Conservation (phyloP, 1,140 invertebrate genomes). For the Zaprionus ghesquierei region DNA sequence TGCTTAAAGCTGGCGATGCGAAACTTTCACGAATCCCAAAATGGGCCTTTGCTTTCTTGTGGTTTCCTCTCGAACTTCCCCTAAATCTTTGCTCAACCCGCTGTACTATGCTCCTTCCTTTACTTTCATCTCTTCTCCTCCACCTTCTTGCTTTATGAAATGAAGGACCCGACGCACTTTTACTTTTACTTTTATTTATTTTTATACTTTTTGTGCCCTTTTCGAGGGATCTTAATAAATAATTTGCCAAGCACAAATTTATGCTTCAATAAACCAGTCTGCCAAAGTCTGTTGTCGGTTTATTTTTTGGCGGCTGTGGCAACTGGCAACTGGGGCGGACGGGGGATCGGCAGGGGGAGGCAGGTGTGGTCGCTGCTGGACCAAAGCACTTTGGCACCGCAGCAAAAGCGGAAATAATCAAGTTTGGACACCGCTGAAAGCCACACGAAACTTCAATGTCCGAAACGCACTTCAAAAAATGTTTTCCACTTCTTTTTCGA, state of each 20-base stretch:
- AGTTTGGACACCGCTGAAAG: conserved; percentile 66
- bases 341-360: neutral
- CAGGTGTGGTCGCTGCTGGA: neutral
- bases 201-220: conserved; percentile 29
- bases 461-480: conserved; percentile 65
- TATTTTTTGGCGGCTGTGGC: conserved; percentile 13
- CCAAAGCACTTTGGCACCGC: conserved; percentile 30
- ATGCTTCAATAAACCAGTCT: conserved; percentile 64
- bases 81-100: neutral
- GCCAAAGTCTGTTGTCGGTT: conserved; percentile 34
- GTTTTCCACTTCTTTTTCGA: conserved; percentile 30
- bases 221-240: conserved; percentile 72
- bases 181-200: conserved; percentile 25
- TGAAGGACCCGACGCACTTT: conserved; percentile 35
- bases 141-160: neutral
- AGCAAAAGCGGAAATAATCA: conserved; percentile 59
- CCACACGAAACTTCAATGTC: conserved; percentile 61
- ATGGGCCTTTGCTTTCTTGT: conserved; percentile 26
- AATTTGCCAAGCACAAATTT: conserved; percentile 67
- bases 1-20: conserved; percentile 21
- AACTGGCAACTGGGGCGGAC: neutral
- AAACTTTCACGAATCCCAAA: neutral
- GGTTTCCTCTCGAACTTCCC: conserved; percentile 19
- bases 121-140: neutral
- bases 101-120: conserved; percentile 5